These are phyloP conservation scores for Malurus melanocephalus DNA, from an alignment of 2,113 vertebrate genomes.

Conservation along the genomic window DNA sequence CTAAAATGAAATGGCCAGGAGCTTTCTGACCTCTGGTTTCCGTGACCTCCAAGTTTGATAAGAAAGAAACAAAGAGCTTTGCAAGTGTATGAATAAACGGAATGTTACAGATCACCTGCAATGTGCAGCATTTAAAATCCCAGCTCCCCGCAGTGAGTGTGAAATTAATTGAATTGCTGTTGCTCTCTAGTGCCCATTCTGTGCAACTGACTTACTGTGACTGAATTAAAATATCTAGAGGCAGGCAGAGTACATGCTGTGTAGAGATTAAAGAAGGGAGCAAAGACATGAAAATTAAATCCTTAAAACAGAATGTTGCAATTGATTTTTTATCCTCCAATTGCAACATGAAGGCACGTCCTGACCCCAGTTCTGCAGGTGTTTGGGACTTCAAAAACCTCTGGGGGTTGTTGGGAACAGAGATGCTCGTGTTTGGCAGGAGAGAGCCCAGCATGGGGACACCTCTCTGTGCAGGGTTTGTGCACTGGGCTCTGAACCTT, in stretches of 20 bases:
- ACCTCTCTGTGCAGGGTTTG: neutral
- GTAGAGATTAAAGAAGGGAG: constrained; percentile 63
- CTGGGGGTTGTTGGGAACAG: neutral
- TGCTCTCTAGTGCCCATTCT: constrained; percentile 61
- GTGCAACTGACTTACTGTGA: constrained; percentile 59
- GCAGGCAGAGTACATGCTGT: constrained; percentile 60
- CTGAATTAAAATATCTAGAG: constrained; percentile 63
- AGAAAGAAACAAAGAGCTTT: constrained; percentile 41
- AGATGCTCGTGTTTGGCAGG: neutral
- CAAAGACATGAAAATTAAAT: constrained; percentile 54
- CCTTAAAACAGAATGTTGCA: constrained; percentile 38
- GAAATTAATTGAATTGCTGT: constrained; percentile 66
- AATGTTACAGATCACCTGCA: constrained; percentile 55
- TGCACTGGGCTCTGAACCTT: neutral
- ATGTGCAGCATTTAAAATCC: constrained; percentile 48
- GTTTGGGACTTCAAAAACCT: neutral
- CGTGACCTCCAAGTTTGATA: constrained; percentile 16
- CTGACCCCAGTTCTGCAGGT: constrained; percentile 16
- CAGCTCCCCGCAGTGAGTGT: constrained; percentile 42
- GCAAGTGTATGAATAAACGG: neutral
- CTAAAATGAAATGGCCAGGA: constrained; percentile 28
- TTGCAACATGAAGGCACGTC: neutral
- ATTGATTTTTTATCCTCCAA: constrained; percentile 38
- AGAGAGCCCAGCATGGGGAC: neutral
- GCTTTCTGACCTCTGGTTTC: constrained; percentile 40